Base-by-base conservation (phyloP, 2,113 vertebrate species). In the Pampusana beccarii region DNA sequence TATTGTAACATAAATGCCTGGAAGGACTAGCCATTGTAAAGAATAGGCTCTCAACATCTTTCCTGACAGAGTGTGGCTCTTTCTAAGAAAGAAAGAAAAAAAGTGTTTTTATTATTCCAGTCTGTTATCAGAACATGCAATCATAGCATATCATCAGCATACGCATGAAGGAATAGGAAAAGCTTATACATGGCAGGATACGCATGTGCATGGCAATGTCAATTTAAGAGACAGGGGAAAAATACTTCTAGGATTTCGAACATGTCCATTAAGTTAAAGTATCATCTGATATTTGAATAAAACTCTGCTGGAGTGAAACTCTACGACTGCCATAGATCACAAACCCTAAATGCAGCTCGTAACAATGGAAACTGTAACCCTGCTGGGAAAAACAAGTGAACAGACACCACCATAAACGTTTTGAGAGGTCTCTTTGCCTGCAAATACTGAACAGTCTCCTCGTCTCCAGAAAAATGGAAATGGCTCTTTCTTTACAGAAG, bases 261-360 rank as follows among this genome's bases (percentile, higher is more conserved):
- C 2, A 2, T 19, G 18, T 38, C 54, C 38, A 20, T 74, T 81
- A 93, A 88, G 29, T 74, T 80, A 82, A 77, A 62, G 20, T 53
- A 90, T 66, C 51, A 61, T 80, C 84, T 60, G 69, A 73, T 81
- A 80, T 19, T 81, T 65, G 58, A 91, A 90, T 82, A 56, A 75
- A 96, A 86, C 61, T 77, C 79, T 72, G 73, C 69, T 91, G 88
- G 88, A 92, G 73, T 54, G 53, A 96, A 93, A 79, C 34, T 31
- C 12, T 64, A 57, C 58, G 57, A 72, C 36, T 71, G 36, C 53
- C 53, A 61, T 40, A 85, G 48, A 93, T 93, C 80, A 75, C 77
- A 81, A 75, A 60, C 8, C 23, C 57, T 42, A 90, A 91, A 74
- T 7, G n/a, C 38, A 88, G 24, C 54, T 60, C 19, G 3, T 70